A percentile compares a stretch with the other conserved stretches of the same genome.
phyloP scores from a whole-genome alignment of 2,113 vertebrate species.

The Myotis davidii region DNA sequence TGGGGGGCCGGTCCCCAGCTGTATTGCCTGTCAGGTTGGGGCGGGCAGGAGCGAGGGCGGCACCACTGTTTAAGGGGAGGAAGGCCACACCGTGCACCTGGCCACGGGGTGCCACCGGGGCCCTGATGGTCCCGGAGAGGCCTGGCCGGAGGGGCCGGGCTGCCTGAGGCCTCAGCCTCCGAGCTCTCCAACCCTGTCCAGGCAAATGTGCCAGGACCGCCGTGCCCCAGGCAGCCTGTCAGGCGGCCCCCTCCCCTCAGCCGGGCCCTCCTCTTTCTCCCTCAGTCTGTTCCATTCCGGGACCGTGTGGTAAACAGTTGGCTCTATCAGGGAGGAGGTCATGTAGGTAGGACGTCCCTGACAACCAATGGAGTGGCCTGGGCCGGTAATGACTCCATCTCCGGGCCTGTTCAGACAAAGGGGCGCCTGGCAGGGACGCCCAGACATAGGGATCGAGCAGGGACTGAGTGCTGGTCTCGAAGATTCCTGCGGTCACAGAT shows the following conservation, averaged over 20 bases:
- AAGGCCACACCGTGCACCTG: neutral
- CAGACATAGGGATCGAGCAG: neutral
- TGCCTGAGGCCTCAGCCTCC: neutral
- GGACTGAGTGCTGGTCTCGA: neutral
- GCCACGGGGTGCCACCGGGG: accelerated
- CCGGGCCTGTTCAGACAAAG: neutral
- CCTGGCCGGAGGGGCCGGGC: neutral
- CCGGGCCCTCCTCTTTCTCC: neutral
- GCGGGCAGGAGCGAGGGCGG: neutral
- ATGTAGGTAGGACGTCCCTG: neutral
- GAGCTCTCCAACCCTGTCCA: accelerated
- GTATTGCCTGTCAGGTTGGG: neutral
- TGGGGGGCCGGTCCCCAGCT: neutral
- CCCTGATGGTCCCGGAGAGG: neutral
- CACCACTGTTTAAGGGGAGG: neutral
- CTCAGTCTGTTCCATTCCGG: neutral
- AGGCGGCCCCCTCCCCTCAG: neutral
- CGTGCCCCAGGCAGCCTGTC: accelerated
- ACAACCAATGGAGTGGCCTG: accelerated
- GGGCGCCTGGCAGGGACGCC: accelerated
- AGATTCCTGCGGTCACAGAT: neutral
- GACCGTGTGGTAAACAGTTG: accelerated
- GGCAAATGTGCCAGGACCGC: neutral
- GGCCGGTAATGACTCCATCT: accelerated
- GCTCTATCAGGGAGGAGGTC: neutral